These are phyloP conservation scores for Danio albolineatus DNA, from an alignment of 2,797 vertebrate species.

Conservation along the genomic window DNA sequence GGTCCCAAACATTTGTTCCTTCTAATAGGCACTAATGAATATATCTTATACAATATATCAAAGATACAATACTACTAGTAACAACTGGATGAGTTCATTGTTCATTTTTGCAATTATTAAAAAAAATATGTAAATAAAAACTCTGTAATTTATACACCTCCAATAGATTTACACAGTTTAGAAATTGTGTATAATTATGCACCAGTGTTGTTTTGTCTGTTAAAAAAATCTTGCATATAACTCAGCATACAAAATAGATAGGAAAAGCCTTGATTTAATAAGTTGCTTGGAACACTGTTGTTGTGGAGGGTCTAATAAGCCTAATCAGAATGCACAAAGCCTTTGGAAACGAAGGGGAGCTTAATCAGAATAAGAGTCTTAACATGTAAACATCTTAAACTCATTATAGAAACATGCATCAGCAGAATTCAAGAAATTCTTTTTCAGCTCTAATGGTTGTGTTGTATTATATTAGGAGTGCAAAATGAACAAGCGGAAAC, in stretches of 20 bases:
- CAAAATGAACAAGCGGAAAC: conserved; percentile 2
- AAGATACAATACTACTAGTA: no score
- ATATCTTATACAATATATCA: no score
- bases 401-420: conserved; percentile 21
- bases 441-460: not conserved
- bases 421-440: conserved; percentile 6
- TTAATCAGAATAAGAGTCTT: conserved; percentile 10
- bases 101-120: no score
- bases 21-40: no score
- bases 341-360: conserved; percentile 18
- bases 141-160: not conserved
- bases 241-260: not conserved
- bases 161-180: not conserved
- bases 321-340: conserved; percentile 2
- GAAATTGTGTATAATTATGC: no score
- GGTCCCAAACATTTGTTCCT: no score
- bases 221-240: not conserved
- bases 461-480: not conserved
- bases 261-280: not conserved
- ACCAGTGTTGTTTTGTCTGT: not conserved
- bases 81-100: no score
- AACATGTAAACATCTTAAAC: conserved; percentile 20
- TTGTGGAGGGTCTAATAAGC: conserved; percentile 12
- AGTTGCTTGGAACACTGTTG: not conserved
- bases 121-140: not conserved